Evolutionary conservation across 2,113 vertebrate genomes (phyloP), one percentile per base, ranked within the genome.

Genomic region (Elephantulus edwardii): DNA sequence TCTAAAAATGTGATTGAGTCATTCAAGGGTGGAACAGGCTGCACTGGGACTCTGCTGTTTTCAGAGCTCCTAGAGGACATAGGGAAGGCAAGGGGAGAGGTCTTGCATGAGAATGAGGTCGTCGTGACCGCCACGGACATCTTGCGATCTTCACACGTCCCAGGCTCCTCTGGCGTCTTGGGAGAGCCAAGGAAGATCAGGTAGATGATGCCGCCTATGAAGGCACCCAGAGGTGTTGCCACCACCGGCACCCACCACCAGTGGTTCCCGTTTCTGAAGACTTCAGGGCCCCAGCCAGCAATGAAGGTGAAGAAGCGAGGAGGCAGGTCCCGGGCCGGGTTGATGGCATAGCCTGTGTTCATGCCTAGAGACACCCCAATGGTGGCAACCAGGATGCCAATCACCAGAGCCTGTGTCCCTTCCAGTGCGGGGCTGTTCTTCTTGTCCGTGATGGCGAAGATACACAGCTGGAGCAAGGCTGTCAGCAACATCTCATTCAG

Each of bases 311-410:
- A 99, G 96, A 99, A 5, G 82, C 98, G 98, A 4, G 99, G 98
- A 11, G 98, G 98, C 6, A 99, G 92, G 91, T 99, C 99, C 86
- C 99, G 97, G 66, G 98, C 98, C 0, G 99, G 99, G 88, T 99
- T 99, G 95, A 99, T 99, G 70, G 99, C 98, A 0, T 99, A 99
- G 74, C 99, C 99, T 0, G 99, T 98, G 97, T 99, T 99, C 97
- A 98, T 97, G 48, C 99, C 99, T 96, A 99, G 95, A 28, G 98
- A 98, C 54, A 98, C 74, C 26, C 99, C 99, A 0, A 99, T 98
- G 82, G 97, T 93, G 1, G 98, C 28, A 16, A 99, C 97, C n/a
- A 99, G 95, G 13, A 99, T 58, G 1, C 99, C 99, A 0, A 96
- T 97, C 12, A 97, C 82, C 8, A 98, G 4, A 7, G 98, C 97